Evolutionary conservation across 2,888 invertebrate species (phyloP).

Genomic region (Chymomyza procnemis): DNA sequence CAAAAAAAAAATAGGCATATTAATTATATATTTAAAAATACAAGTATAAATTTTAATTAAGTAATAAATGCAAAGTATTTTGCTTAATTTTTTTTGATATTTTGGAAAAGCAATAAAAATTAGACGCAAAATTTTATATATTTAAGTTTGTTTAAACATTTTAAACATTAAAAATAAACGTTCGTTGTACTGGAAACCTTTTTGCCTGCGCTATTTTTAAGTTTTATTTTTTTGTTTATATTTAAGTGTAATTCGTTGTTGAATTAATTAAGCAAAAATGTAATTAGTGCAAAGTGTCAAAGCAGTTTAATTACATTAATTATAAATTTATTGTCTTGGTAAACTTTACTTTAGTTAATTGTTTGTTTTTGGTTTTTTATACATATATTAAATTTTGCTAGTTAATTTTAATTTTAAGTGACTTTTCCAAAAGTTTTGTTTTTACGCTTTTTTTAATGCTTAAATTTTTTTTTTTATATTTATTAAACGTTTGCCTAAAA

Average conservation of each 20-base stretch:
- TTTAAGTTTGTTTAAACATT: constrained; percentile 1
- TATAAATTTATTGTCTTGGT: constrained; percentile 72
- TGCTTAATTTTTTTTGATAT: constrained; percentile 20
- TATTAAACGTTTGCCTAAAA: constrained; percentile 32
- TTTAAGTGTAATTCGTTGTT: constrained; percentile 10
- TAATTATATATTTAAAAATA: constrained; percentile 43
- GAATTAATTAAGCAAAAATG: constrained; percentile 33
- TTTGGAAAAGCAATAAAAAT: constrained; percentile 65
- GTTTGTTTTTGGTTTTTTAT: constrained; percentile 27
- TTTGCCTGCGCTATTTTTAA: constrained; percentile 16
- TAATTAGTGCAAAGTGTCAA: constrained; percentile 41
- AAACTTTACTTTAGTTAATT: constrained; percentile 60
- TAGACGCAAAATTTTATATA: constrained; percentile 19
- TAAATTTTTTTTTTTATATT: constrained; percentile 30
- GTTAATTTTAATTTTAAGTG: constrained; percentile 52
- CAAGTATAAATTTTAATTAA: constrained; percentile 70
- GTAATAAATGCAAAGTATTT: constrained; percentile 65
- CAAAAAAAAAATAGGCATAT: constrained; percentile 60
- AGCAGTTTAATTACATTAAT: constrained; percentile 51
- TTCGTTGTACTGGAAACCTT: constrained; percentile 72
- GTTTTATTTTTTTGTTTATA: not conserved
- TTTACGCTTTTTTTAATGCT: constrained; percentile 19
- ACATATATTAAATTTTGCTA: constrained; percentile 66
- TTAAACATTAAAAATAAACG: constrained; percentile 49
- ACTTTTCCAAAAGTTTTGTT: constrained; percentile 59